phyloP scores from a whole-genome alignment of 2,888 invertebrate genomes.

The Ctenicera cuprea region DNA sequence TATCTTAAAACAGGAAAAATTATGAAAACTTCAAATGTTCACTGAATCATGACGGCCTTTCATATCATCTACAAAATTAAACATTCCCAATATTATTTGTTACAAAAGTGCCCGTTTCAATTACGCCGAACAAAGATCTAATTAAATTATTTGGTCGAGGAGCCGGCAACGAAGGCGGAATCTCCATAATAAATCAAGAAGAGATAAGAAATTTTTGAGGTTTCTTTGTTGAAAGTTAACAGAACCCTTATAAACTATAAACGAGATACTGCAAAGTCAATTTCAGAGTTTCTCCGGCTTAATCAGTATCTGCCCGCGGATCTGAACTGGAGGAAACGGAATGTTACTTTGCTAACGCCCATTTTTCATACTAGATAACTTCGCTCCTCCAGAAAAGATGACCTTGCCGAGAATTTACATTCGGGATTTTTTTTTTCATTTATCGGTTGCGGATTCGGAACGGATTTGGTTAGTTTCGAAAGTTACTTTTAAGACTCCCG shows the following conservation, averaged over 20 bases:
- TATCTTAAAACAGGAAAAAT: neutral
- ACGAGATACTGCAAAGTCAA: conserved; percentile 49
- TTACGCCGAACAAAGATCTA: conserved; percentile 35
- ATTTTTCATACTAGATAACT: conserved; percentile 36
- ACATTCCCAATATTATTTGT: conserved; percentile 35
- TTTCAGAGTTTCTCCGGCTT: conserved; percentile 42
- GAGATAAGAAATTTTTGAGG: conserved; percentile 51
- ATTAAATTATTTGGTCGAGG: conserved; percentile 48
- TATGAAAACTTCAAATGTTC: neutral
- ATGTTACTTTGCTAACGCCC: conserved; percentile 32
- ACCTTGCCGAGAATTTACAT: conserved; percentile 4
- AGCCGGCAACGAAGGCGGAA: conserved; percentile 38
- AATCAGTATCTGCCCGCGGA: conserved; percentile 44
- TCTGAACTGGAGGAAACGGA: conserved; percentile 27
- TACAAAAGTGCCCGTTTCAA: conserved; percentile 22
- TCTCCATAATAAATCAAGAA: conserved; percentile 49
- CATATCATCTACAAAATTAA: conserved; percentile 33
- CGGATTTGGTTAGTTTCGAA: neutral
- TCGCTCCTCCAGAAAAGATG: neutral
- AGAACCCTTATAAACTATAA: conserved; percentile 49
- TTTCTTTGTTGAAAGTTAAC: conserved; percentile 53
- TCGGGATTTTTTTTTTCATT: neutral
- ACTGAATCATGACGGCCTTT: neutral
- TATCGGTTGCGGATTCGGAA: neutral
- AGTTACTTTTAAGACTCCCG: neutral